Evolutionary conservation across 2,113 vertebrate genomes (phyloP), one percentile per base, ranked within the genome.

Genomic region (Odocoileus hemionus): DNA sequence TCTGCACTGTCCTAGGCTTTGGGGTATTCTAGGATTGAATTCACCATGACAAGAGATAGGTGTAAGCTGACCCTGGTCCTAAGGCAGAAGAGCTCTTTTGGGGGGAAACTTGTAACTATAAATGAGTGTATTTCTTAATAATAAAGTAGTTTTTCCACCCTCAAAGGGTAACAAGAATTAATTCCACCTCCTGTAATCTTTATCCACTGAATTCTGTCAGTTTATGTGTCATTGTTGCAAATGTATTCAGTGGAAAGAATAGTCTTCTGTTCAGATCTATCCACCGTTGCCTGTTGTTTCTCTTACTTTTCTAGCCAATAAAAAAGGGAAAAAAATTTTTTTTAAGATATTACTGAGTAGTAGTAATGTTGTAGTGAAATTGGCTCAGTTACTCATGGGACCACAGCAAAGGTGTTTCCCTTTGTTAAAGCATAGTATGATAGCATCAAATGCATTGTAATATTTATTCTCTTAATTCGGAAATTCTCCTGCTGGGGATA

Each of bases 71-170:
- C 30, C 13, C 36, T 57, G 36, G 70, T 7, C 57, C 64, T 83
- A 74, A 50, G 50, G 67, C 39, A 33, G 26, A 87, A 54, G 39
- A 92, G 45, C n/a, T 9, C 13, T 91, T 80, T n/a, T 54, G 3
- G 21, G 43, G n/a, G 30, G 7, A 86, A 80, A 47, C 26, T 82
- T 6, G 23, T 33, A 25, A 80, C 52, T 89, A 25, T 88, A 47
- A 95, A 64, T 30, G 54, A 88, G 3, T 94, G 6, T 92, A 33
- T 97, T 96, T 95, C n/a, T 57, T 79, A 50, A 47, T 84, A 80
- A 76, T 17, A 78, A 55, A 87, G 43, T 91, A 85, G 39, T 26
- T 79, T 92, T 95, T 17, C 23, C 9, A 4, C 39, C 30, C 7
- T 52, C 45, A 82, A 30, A 45, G 4, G 14, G 15, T 84, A 61